Evolutionary conservation across 2,113 vertebrate species (phyloP), one percentile per base, ranked within the genome.

Genomic region (Clinocottus analis): DNA sequence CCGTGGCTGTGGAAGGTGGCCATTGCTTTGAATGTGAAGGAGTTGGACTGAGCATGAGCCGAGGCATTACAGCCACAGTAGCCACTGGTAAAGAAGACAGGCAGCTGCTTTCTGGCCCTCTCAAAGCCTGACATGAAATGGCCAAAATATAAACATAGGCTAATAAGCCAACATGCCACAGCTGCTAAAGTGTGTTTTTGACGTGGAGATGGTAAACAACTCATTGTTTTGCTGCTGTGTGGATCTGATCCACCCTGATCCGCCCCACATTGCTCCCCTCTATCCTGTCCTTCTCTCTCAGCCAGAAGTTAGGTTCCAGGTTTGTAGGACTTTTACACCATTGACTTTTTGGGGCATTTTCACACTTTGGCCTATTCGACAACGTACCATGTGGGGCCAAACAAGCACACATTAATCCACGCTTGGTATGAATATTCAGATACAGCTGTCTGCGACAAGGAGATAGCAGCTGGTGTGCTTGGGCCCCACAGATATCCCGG

Each of bases 341-440:
- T 16, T 27, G 25, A 62, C 51, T 75, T 79, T 39, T 71, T 67
- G 56, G 49, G 77, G 69, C 63, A 62, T 39, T 69, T 71, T 53
- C 60, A 86, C 56, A 75, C 51, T 77, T 62, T 66, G 59, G 75
- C 76, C 62, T 64, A 29, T 71, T 84, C 62, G 27, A 72, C 19
- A 16, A 58, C 14, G 19, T 53, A 58, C 63, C 82, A 39, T 75
- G 74, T 82, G 81, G 72, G 82, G 75, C 87, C 87, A 89, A 83
- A 93, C 86, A 92, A 93, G 87, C 87, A 89, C 75, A 82, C 88
- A 83, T 91, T 92, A 89, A 92, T 92, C 87, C 91, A 72, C 41
- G 61, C 72, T 90, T 90, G 88, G 79, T 88, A 93, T 94, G 91
- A 94, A 94, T 94, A 94, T 94, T 94, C 91, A 94, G 77, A 85